Conservation (phyloP, 2,888 invertebrate species). For the Parascotia fuliginaria region DNA sequence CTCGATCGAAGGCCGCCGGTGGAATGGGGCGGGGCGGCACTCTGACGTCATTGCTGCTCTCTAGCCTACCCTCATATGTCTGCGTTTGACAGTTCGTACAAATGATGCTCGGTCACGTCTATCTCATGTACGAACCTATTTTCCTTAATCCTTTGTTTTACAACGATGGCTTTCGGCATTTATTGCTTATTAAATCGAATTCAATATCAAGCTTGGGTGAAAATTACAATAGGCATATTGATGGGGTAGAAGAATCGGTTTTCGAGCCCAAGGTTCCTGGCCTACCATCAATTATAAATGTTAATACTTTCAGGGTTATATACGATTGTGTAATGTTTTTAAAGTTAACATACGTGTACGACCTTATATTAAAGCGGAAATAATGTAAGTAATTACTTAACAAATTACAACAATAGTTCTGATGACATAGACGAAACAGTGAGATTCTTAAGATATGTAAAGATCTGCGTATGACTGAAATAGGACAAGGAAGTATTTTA, state of each 20-base stretch:
- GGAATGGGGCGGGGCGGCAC: constrained; percentile 22
- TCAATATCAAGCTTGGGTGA: constrained; percentile 24
- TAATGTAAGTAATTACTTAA: background rate
- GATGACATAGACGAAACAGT: background rate
- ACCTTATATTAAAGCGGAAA: background rate
- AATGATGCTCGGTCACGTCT: constrained; percentile 47
- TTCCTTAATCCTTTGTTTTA: constrained; percentile 42
- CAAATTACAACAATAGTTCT: background rate
- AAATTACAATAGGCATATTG: constrained; percentile 35
- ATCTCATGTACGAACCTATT: constrained; percentile 38
- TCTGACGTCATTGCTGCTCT: constrained; percentile 47
- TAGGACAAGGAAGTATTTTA: too few relatives aligned
- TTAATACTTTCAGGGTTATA: constrained; percentile 29
- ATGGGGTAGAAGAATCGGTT: constrained; percentile 33
- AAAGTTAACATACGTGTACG: background rate
- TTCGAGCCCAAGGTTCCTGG: constrained; percentile 25
- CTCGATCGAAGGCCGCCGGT: constrained; percentile 24
- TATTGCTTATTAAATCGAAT: constrained; percentile 32
- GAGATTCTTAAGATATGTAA: background rate
- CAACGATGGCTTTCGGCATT: constrained; percentile 31
- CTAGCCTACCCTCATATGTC: constrained; percentile 51
- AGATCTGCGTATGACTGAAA: too few relatives aligned
- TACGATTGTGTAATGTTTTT: constrained; percentile 18
- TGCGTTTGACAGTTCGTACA: constrained; percentile 55
- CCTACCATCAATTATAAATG: constrained; percentile 34